A percentile compares a stretch with the other conserved stretches of the same genome.
phyloP scores from a whole-genome alignment of 2,797 vertebrate genomes.

The Hydrocynus forskahlii region DNA sequence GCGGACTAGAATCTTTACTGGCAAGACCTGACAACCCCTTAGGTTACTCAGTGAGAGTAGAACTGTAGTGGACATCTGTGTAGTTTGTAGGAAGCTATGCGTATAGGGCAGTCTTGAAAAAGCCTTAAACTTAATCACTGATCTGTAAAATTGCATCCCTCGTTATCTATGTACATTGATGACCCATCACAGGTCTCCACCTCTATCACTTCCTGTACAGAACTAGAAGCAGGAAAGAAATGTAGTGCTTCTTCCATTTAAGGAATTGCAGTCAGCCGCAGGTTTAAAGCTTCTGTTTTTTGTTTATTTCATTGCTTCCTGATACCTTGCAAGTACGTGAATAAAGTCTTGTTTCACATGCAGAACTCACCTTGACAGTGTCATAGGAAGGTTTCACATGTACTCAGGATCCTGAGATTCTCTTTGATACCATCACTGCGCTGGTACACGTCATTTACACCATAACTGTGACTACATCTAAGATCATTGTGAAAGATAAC shows the following conservation, averaged over 20 bases:
- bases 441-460: background rate
- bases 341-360: no score
- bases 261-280: conserved; percentile 23
- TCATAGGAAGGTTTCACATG: no score
- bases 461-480: background rate
- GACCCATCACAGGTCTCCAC: background rate
- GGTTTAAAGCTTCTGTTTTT: conserved; percentile 25
- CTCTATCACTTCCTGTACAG: conserved; percentile 18
- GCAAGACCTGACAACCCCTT: background rate
- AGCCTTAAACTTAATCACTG: background rate
- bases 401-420: background rate
- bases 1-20: no score
- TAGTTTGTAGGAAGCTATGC: background rate
- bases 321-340: background rate
- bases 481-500: background rate
- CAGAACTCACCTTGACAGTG: background rate
- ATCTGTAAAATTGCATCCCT: background rate
- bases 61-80: background rate
- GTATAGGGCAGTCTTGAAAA: background rate
- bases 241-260: conserved; percentile 32
- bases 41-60: background rate
- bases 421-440: background rate
- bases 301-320: background rate
- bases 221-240: conserved; percentile 36
- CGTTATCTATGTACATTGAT: background rate